Percentiles rank a stretch among this genome's conserved stretches.
Conservation (phyloP, 2,888 invertebrate genomes). For the Lepidonotus clava region DNA sequence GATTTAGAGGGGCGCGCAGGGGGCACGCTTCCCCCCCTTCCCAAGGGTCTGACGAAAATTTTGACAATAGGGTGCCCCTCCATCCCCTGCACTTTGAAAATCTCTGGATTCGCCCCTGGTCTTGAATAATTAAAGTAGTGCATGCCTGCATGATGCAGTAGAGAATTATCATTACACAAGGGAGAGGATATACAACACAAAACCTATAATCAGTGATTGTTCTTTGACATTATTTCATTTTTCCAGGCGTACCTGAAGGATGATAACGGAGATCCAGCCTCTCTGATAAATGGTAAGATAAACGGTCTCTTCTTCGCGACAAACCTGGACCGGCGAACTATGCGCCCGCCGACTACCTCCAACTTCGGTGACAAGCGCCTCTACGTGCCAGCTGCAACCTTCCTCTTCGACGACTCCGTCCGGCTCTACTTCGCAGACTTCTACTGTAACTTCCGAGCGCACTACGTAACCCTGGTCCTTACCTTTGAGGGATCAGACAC, state of each 20-base stretch:
- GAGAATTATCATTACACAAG: no score
- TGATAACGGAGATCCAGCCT: constrained; percentile 30
- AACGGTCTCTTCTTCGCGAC: constrained; percentile 37
- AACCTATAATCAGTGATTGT: no score
- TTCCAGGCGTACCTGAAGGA: constrained; percentile 34
- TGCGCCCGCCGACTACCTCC: not conserved
- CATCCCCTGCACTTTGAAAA: no score
- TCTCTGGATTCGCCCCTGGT: no score
- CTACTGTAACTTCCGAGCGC: constrained; percentile 39
- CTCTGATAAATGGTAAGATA: not conserved
- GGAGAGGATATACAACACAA: no score
- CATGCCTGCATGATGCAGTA: no score
- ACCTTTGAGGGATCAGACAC: not conserved
- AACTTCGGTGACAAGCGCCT: not conserved
- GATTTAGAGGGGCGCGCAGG: no score
- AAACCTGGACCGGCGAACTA: not conserved
- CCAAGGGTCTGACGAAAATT: no score
- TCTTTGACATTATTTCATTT: no score
- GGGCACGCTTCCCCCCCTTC: no score
- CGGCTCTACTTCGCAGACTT: constrained; percentile 33
- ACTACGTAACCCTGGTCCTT: constrained; percentile 26
- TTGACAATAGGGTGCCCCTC: no score
- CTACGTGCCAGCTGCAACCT: constrained; percentile 1
- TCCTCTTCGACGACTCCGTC: constrained; percentile 23
- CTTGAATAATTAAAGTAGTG: no score